Conservation (phyloP, 2,113 vertebrate species). For the Nannospalax galili region DNA sequence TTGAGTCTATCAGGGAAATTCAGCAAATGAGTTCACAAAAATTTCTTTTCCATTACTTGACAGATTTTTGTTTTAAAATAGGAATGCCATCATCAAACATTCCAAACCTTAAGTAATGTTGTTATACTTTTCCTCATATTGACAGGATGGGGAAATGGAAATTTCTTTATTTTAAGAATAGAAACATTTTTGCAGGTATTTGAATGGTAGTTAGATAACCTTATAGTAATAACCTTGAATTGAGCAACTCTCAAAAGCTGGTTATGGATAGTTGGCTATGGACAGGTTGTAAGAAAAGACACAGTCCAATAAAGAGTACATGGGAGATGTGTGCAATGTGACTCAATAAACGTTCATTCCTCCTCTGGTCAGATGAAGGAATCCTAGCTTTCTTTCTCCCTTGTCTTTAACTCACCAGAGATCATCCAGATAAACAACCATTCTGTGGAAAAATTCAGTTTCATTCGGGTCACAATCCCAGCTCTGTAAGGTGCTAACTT, state of each 20-base stretch:
- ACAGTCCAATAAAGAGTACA: neutral
- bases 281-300: neutral
- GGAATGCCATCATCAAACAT: neutral
- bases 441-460: neutral
- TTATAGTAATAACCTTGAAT: neutral
- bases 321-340: neutral
- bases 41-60: conserved; percentile 1
- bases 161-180: neutral
- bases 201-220: conserved; percentile 20
- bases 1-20: neutral
- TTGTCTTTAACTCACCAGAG: neutral
- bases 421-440: neutral
- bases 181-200: neutral
- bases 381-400: neutral
- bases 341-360: neutral
- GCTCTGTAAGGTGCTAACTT: neutral
- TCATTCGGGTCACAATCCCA: neutral
- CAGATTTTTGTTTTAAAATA: neutral
- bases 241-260: neutral
- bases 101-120: neutral
- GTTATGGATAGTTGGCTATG: neutral
- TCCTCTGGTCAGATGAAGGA: neutral
- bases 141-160: too few relatives aligned
- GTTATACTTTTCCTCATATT: neutral
- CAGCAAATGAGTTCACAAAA: neutral